These are phyloP conservation scores for Agrypnus murinus DNA, from an alignment of 2,888 invertebrate species.

Conservation along the genomic window DNA sequence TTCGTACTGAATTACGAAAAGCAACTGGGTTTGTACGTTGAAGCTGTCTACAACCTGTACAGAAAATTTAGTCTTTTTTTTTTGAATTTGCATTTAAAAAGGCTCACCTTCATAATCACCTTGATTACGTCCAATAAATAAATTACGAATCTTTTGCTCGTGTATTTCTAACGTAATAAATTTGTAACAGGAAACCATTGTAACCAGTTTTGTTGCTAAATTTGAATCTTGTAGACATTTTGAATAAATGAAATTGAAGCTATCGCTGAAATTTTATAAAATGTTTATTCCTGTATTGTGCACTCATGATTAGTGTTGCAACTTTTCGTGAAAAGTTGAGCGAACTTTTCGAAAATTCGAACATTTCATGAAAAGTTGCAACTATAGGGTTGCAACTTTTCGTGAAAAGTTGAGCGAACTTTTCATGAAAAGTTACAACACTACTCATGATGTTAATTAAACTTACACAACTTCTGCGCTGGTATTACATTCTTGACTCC, in stretches of 20 bases:
- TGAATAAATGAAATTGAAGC: constrained; percentile 64
- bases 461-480: constrained; percentile 64
- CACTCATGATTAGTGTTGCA: no score
- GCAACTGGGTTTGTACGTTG: constrained; percentile 56
- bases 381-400: no score
- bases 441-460: no score
- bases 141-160: constrained; percentile 55
- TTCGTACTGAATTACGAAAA: constrained; percentile 68
- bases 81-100: not conserved
- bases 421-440: no score
- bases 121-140: constrained; percentile 65
- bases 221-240: constrained; percentile 63
- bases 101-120: constrained; percentile 62
- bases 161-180: constrained; percentile 60
- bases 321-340: no score
- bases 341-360: no score
- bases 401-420: no score
- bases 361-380: no score
- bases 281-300: no score
- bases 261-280: constrained; percentile 62
- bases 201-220: constrained; percentile 65
- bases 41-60: constrained; percentile 55
- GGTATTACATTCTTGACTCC: constrained; percentile 63
- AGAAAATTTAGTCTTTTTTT: constrained; percentile 2
- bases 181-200: constrained; percentile 64